Evolutionary conservation across 2,797 vertebrate genomes (phyloP).

Genomic region (Pseudochromis fuscus): DNA sequence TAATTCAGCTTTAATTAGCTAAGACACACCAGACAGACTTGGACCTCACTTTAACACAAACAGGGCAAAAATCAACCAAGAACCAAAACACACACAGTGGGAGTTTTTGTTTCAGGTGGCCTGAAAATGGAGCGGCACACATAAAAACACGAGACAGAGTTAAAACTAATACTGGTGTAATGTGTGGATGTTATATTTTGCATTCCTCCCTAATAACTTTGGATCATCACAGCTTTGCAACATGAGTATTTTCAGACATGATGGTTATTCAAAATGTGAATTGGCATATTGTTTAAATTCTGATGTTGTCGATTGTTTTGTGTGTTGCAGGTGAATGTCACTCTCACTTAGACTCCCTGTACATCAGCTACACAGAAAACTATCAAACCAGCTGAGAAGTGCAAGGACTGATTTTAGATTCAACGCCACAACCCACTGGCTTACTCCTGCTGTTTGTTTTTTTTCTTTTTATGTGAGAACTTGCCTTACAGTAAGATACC

Average conservation of each 20-base stretch:
- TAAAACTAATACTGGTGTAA: neutral
- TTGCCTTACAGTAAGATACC: neutral
- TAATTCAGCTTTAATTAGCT: constrained; percentile 87
- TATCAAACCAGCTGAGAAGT: constrained; percentile 1
- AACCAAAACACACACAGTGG: constrained; percentile 15
- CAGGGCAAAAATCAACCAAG: constrained; percentile 23
- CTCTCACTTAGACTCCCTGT: neutral
- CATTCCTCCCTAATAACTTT: too few relatives aligned
- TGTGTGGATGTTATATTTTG: too few relatives aligned
- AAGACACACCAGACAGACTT: constrained; percentile 69
- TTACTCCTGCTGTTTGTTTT: neutral
- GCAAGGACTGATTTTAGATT: neutral
- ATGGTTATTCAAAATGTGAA: neutral
- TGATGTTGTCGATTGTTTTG: too few relatives aligned
- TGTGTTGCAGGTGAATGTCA: too few relatives aligned
- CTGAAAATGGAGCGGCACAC: constrained; percentile 10
- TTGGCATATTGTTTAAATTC: too few relatives aligned
- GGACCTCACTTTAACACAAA: constrained; percentile 44
- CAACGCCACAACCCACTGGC: neutral
- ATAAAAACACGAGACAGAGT: neutral
- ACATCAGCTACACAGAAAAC: neutral
- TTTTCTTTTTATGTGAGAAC: neutral
- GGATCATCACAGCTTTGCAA: neutral
- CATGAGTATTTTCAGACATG: neutral
- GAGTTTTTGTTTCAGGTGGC: neutral